Base-by-base conservation (phyloP, 2,113 vertebrate species). In the Dicaeum eximium region DNA sequence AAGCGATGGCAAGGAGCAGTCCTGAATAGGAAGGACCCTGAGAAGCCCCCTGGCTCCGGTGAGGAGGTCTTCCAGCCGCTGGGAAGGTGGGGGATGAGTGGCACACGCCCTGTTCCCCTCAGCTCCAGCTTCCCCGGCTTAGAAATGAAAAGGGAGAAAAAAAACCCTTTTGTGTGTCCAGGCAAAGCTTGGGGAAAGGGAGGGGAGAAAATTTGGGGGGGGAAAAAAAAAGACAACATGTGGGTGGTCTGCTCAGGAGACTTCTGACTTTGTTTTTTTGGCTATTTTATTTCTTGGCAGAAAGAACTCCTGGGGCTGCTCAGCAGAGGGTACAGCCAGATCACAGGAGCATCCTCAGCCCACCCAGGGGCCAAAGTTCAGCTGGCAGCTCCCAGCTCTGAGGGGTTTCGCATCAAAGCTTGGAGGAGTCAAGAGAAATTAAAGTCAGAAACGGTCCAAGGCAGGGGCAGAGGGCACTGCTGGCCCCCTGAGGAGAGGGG, bases 351-450 rank as follows among this genome's bases (percentile, higher is more conserved):
- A 94, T 93, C 96, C 93, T 38, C 69, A 3, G 95, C 92, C 95
- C 95, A 95, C 94, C 93, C 97, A 97, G 88, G 78, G 95, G 96
- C 87, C 95, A 95, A 92, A 94, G 96, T 90, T 93, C 96, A 95
- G 96, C 33, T 58, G 90, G 87, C 80, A 92, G 88, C 84, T 75
- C 88, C 73, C 75, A 19, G 69, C 67, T 11, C 85, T 6, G 0
- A 90, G 92, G 69, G 86, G 94, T 92, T 87, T 92, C 14, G 50
- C 91, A 70, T 96, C 96, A 96, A 97, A 96, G 95, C 22, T 2
- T 28, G 6, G 66, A 72, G 28, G n/a, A 93, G 94, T 94, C 94
- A 96, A 58, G 92, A 91, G 89, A 78, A 90, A 97, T 96, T 95
- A 96, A 86, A 95, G 95, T 96, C 94, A 95, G 96, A 91, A 94